Percentiles rank a stretch among this genome's conserved stretches.
These are phyloP conservation scores for Ochotona curzoniae DNA, from an alignment of 2,113 vertebrate genomes.

Conservation along the genomic window DNA sequence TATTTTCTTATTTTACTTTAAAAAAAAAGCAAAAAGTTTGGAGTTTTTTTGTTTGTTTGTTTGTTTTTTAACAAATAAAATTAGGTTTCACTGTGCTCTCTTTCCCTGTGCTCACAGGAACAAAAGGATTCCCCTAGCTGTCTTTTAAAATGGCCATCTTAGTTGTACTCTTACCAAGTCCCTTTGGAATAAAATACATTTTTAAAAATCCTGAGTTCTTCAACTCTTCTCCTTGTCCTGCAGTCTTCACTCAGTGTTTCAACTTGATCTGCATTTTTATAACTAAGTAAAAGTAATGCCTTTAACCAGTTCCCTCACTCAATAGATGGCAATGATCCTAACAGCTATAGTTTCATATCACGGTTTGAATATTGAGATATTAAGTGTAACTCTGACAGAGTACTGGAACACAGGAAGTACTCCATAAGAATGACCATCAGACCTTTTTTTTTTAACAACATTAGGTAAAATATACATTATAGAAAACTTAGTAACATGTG, in stretches of 20 bases:
- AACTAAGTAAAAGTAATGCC: neutral
- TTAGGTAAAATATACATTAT: neutral
- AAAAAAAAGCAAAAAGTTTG: slow-evolving; percentile 13
- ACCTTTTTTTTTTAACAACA: neutral
- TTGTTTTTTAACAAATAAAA: neutral
- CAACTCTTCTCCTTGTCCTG: neutral
- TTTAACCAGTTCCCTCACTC: neutral
- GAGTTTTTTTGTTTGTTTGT: too few species aligned
- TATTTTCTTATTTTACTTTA: neutral
- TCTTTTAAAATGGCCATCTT: neutral
- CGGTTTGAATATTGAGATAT: neutral
- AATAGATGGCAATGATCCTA: neutral
- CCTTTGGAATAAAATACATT: slow-evolving; percentile 23
- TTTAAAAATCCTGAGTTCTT: slow-evolving; percentile 1
- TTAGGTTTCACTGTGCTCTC: neutral
- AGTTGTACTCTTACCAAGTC: neutral
- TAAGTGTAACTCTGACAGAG: neutral
- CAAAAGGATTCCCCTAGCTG: neutral
- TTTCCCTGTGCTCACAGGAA: neutral
- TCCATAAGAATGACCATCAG: neutral
- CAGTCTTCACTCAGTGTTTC: neutral
- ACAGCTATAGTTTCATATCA: neutral
- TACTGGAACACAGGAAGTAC: neutral
- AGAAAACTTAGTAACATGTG: neutral
- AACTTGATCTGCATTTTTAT: neutral